Base-by-base conservation (phyloP, 2,888 invertebrate genomes). In the Drosophila peninsularis region DNA sequence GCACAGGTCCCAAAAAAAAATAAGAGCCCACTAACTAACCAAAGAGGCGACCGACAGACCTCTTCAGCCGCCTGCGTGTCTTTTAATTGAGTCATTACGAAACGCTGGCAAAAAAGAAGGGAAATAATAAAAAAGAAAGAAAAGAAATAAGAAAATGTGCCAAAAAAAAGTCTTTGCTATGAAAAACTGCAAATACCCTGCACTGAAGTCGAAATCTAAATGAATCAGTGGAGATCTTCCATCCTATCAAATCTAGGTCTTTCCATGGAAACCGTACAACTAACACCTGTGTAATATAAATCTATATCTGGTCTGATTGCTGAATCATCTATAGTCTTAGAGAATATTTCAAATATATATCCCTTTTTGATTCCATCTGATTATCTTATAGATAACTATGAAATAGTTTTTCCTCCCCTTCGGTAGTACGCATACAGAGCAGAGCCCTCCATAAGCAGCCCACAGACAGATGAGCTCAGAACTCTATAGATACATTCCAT, bases 31-130 rank as follows among this genome's bases (percentile, higher is more conserved):
- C 34, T 24, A 56, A 45, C 41, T 30, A 73, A 54, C 17, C 27
- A 39, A 9, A 30, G 19, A 32, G 9, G 2, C 37, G 37, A 27
- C 53, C 57, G 36, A 47, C 44, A 49, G 39, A 61, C 34, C 50
- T 60, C 62, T 67, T 64, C 69, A 69, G 69, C 57, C 30, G 62
- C 57, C 86, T 85, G 80, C 87, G 89, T 84, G 84, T 74, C 85
- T 74, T 89, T 84, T 89, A 88, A 84, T 89, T 88, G 81, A 88
- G 83, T 84, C 87, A 85, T 87, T 86, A 83, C 71, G 67, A 62
- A 72, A 47, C 64, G 32, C 41, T 30, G 60, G 9, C 44, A 34
- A 50, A 65, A 78, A 66, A 50, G 24, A 6, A 21, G 21, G 13
- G 1, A 21, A 21, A 21, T 21, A 21, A 42, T 7, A 61, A 30